Conservation (phyloP, 2,888 invertebrate species). For the Axea sp. region DNA sequence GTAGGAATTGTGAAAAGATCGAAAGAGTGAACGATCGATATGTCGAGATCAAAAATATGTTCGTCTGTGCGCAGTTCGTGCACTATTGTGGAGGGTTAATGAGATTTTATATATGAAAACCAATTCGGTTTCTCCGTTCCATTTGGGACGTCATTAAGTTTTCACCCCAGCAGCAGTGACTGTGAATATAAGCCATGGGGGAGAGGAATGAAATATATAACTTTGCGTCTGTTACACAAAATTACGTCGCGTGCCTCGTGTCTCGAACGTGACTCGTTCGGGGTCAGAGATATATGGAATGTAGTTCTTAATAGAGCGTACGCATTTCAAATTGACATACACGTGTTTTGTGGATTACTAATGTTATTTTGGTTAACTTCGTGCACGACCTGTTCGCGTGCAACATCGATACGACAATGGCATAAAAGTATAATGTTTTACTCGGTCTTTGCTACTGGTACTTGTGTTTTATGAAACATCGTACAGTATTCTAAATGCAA, state of each 20-base stretch:
- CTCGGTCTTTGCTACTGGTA: too few species aligned
- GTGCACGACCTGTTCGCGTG: too few species aligned
- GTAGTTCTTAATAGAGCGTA: not conserved
- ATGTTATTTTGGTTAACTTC: too few species aligned
- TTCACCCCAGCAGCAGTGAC: conserved; percentile 49
- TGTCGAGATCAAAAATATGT: conserved; percentile 47
- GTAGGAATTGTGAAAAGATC: conserved; percentile 1
- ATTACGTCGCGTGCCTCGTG: conserved; percentile 18
- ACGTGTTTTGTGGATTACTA: too few species aligned
- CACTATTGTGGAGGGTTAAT: conserved; percentile 62
- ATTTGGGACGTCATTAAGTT: conserved; percentile 59
- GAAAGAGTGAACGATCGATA: conserved; percentile 14
- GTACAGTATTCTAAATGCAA: too few species aligned
- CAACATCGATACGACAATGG: too few species aligned
- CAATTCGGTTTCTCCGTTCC: conserved; percentile 39
- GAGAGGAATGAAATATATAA: conserved; percentile 49
- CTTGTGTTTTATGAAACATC: too few species aligned
- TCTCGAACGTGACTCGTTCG: not conserved
- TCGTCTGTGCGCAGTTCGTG: not conserved
- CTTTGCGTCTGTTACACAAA: conserved; percentile 39
- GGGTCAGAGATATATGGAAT: conserved; percentile 2
- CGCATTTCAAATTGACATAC: not conserved
- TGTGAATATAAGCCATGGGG: conserved; percentile 31
- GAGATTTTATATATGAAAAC: conserved; percentile 68
- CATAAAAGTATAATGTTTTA: too few species aligned